phyloP scores from a whole-genome alignment of 2,888 invertebrate species.

The Eubasilissa splendida region DNA sequence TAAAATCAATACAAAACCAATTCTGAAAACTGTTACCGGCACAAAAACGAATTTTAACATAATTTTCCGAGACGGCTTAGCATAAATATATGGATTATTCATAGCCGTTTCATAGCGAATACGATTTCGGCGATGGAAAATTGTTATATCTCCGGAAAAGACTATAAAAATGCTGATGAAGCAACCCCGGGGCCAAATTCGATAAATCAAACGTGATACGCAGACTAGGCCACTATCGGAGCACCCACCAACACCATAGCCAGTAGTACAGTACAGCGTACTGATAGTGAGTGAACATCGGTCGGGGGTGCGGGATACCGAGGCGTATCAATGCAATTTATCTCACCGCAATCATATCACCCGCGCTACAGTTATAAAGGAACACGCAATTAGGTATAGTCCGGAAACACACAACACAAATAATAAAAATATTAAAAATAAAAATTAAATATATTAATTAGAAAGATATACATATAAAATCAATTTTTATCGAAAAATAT shows the following conservation, averaged over 20 bases:
- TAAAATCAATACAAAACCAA: no score
- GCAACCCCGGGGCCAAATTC: conserved; percentile 11
- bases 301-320: background rate
- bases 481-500: no score
- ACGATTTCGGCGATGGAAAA: background rate
- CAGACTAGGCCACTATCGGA: background rate
- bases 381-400: background rate
- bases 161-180: conserved; percentile 35
- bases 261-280: background rate
- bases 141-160: conserved; percentile 5
- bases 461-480: no score
- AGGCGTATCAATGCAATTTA: conserved; percentile 5
- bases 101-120: conserved; percentile 14
- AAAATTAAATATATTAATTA: no score
- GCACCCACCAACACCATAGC: background rate
- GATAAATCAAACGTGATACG: conserved; percentile 17
- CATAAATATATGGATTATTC: conserved; percentile 27
- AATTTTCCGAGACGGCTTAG: conserved; percentile 8
- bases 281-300: background rate
- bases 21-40: background rate
- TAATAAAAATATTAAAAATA: no score
- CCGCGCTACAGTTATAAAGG: background rate
- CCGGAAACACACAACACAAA: no score
- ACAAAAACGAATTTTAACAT: conserved; percentile 6
- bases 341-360: background rate